Evolutionary conservation across 2,113 vertebrate genomes (phyloP), one percentile per base, ranked within the genome.

Genomic region (Oncorhynchus masou): DNA sequence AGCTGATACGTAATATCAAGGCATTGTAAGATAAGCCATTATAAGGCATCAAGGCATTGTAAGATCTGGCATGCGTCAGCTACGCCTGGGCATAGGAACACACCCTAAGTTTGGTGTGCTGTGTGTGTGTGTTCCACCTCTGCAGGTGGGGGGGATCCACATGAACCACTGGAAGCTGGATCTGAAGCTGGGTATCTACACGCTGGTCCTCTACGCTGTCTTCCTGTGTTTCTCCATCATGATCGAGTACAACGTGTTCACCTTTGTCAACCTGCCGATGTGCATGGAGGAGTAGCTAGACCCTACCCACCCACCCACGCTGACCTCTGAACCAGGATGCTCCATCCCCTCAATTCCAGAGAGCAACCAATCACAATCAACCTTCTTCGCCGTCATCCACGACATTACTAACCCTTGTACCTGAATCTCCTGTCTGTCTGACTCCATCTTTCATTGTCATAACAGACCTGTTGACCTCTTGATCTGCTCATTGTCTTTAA

Each of bases 241-340:
- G 94, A 99, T 99, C 74, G 97, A 99, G 84, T 99, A 95, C 88
- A 99, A 99, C 19, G 96, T 99, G 89, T 99, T 99, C 93, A 99
- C 97, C 76, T 99, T 99, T 60, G 96, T 99, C 95, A 99, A 99
- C 93, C 90, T 99, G 84, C 97, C 97, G 81, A 99, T 98, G 97
- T 99, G 97, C 92, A 91, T 86, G 76, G 96, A 97, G 84, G 93
- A 94, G 3, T 94, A 95, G 83, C 87, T 79, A 79, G 13, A 34
- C 79, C 59, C 13, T 22, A 6, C 19, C n/a, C 19, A 24, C 19
- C n/a, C 19, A 24, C 12, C 9, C 59, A 62, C 8, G 20, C 5
- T 62, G 22, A 24, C 24, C 9, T 49, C 7, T 4, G 9, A 49
- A 11, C 45, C n/a, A 27, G 34, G 64, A 75, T 19, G 3, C 29